phyloP scores from a whole-genome alignment of 2,797 vertebrate species.

The Dipus sagitta region DNA sequence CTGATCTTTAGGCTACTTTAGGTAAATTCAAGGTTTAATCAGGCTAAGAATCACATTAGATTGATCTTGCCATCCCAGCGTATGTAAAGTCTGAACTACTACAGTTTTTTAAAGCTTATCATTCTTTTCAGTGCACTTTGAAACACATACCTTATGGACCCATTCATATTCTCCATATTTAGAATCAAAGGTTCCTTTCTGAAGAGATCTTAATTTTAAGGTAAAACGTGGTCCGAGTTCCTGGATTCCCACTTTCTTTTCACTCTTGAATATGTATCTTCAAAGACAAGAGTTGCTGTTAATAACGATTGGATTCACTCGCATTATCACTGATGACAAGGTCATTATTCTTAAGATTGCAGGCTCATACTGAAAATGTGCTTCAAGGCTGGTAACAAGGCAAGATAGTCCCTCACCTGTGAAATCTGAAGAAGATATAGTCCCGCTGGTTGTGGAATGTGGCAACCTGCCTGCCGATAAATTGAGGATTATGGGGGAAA shows the following conservation, averaged over 20 bases:
- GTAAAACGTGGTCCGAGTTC: constrained; percentile 99
- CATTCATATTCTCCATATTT: constrained; percentile 99
- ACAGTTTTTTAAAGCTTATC: neutral
- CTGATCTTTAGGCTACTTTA: constrained; percentile 5
- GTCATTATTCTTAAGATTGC: constrained; percentile 23
- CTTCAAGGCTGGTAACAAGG: constrained; percentile 43
- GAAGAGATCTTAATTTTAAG: constrained; percentile 96
- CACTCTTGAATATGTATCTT: constrained; percentile 99
- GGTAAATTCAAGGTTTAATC: constrained; percentile 31
- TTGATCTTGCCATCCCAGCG: neutral
- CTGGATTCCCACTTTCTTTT: constrained; percentile 98
- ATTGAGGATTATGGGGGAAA: constrained; percentile 97
- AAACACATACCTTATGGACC: constrained; percentile 95
- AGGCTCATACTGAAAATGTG: neutral
- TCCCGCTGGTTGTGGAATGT: constrained; percentile 99
- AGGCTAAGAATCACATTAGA: constrained; percentile 1
- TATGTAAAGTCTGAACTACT: constrained; percentile 23
- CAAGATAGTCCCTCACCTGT: constrained; percentile 90
- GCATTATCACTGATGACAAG: neutral
- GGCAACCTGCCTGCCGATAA: constrained; percentile 96
- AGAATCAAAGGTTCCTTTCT: constrained; percentile 99
- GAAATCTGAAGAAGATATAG: constrained; percentile 98
- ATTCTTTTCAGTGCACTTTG: neutral
- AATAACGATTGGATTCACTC: neutral
- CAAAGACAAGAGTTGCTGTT: constrained; percentile 58